Base-by-base conservation (phyloP, 2,797 vertebrate genomes). In the Neomorphus geoffroyi region DNA sequence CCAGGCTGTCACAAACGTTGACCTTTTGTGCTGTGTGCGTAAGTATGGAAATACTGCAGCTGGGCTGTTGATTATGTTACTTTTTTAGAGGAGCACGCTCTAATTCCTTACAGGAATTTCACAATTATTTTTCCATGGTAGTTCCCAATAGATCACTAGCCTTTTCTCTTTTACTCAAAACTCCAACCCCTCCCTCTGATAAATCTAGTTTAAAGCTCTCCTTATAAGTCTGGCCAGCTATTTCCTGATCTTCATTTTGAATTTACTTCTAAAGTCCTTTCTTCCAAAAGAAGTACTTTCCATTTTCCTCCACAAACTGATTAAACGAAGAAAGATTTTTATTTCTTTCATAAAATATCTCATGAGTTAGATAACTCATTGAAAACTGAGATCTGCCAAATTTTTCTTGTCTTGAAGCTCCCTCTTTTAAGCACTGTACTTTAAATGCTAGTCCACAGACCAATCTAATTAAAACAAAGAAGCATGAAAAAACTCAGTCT, bases 171-270 rank as follows among this genome's bases (percentile, higher is more conserved):
- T 57, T 77, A 32, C 14, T 48, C 32, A 78, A 64, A 94, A 33
- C 6, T 33, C 15, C 14, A 66, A 18, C 18, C 8, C 1, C 4
- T n/a, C 2, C 3, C 15, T 2, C 21, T 18, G 15, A 3, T 64
- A 69, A 45, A 48, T 45, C 16, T 45, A 56, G 8, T 26, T 71
- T 35, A 45, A 79, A 86, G 4, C 22, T 72, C 27, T 54, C 10
- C 8, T 39, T 50, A 13, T n/a, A 41, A 35, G 7, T 45, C 19
- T 82, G 41, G 1, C 6, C 3, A 9, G 4, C 5, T 54, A 58
- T 11, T 80, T 56, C 5, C 26, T 80, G 27, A 64, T 48, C 2
- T 2, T 10, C 3, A 35, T 56, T 77, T 54, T 41, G 32, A 94
- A 24, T 45, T 58, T 67, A 32, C 12, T 32, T 77, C 2, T 5